A percentile compares a stretch with the other conserved stretches of the same genome.
Conservation (phyloP, 2,113 vertebrate species). For the Hylia prasina region DNA sequence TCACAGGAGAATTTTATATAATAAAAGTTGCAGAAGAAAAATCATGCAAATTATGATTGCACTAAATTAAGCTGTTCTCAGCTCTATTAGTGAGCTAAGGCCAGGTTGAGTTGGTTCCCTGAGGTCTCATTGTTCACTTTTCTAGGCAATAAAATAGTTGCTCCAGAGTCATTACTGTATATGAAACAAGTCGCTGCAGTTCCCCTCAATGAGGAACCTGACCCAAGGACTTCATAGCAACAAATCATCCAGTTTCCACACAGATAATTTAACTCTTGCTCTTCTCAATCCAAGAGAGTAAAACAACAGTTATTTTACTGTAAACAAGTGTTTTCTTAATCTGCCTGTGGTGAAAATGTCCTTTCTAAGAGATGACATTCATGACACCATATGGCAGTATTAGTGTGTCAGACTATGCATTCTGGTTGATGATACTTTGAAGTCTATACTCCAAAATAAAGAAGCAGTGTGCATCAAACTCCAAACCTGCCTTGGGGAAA, state of each 20-base stretch:
- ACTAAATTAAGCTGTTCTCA: background rate
- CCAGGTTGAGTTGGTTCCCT: background rate
- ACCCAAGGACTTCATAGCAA: background rate
- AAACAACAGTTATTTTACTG: background rate
- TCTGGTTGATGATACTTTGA: background rate
- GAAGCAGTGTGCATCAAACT: background rate
- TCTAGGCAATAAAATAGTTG: background rate
- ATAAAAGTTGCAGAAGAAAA: background rate
- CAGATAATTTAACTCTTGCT: background rate
- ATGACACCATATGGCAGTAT: background rate
- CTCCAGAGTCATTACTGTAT: background rate
- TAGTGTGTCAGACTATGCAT: background rate
- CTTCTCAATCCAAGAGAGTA: background rate
- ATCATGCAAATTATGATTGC: background rate
- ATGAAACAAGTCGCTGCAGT: background rate
- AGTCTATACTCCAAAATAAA: background rate
- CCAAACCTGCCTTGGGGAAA: background rate
- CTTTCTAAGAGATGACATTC: background rate
- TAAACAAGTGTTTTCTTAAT: background rate
- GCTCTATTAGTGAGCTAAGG: background rate
- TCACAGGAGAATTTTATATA: background rate
- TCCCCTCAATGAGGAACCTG: background rate
- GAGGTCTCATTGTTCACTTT: constrained; percentile 6
- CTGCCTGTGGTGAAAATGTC: background rate
- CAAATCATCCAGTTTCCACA: background rate